Evolutionary conservation across 1,140 invertebrate genomes (phyloP).

Genomic region (Rhyzopertha dominica): DNA sequence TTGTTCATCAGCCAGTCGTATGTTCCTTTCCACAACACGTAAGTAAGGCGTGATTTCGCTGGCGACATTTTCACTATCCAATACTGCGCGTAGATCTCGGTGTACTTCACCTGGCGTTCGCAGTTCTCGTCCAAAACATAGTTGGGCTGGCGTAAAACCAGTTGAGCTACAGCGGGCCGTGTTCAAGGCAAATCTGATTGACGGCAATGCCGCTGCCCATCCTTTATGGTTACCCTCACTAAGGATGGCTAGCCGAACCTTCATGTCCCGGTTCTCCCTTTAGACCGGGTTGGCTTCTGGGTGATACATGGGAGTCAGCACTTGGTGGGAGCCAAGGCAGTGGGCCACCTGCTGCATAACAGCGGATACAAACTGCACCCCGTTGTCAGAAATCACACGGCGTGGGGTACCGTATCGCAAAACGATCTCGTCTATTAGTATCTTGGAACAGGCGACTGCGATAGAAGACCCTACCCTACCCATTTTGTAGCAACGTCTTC

Average conservation of each 20-base stretch:
- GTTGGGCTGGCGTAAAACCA: no score
- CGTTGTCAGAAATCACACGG: conserved; percentile 29
- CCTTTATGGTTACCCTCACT: conserved; percentile 35
- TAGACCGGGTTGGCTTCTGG: conserved; percentile 44
- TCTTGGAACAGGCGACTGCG: conserved; percentile 20
- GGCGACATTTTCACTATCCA: conserved; percentile 12
- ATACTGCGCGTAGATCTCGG: conserved; percentile 22
- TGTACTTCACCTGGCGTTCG: conserved; percentile 23
- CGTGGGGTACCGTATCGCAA: conserved; percentile 23
- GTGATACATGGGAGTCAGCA: conserved; percentile 39
- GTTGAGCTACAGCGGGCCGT: no score
- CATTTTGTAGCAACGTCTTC: conserved; percentile 26
- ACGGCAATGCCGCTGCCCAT: conserved; percentile 40
- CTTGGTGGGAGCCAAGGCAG: conserved; percentile 35
- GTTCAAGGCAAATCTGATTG: conserved; percentile 45
- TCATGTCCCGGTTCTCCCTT: conserved; percentile 42
- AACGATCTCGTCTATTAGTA: conserved; percentile 23
- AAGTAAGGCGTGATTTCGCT: conserved; percentile 16
- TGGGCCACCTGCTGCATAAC: conserved; percentile 40
- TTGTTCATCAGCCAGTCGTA: conserved; percentile 1
- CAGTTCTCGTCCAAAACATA: conserved; percentile 43
- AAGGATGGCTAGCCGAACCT: conserved; percentile 38
- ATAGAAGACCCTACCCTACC: conserved; percentile 25
- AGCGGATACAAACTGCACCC: conserved; percentile 22
- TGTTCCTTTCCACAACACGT: background rate